Evolutionary conservation across 2,113 vertebrate genomes (phyloP), one percentile per base, ranked within the genome.

Genomic region (Aegithalos caudatus): DNA sequence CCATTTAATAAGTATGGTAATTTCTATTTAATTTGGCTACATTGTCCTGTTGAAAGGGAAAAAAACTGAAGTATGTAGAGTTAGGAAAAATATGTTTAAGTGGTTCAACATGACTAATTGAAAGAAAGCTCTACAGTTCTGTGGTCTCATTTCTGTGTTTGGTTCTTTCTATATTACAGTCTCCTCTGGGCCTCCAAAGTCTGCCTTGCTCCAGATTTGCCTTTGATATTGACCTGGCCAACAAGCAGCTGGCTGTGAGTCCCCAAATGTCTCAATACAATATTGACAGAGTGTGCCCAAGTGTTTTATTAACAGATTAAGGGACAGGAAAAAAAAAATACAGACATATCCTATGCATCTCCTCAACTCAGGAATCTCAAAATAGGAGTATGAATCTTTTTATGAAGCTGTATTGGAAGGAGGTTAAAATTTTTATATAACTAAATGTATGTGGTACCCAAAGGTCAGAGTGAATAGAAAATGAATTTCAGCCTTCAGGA

Each of bases 21-120:
- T 97, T 93, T 96, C 89, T 88, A 23, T 95, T 95, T 95, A 88
- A 96, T 96, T 97, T 93, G 72, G 76, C 53, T 81, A 90, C 84
- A 81, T 61, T 90, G 47, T 81, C 89, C 86, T 42, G 27, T 92
- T 92, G 69, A 86, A 94, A 89, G 37, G 45, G 56, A 84, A 95
- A 92, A 92, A 94, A 74, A 6, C 37, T 56, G 17, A 66, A 91
- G 22, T 90, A 92, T 50, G 66, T 70, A 80, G 83, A 93, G 35
- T 81, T 78, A 81, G 78, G 71, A 62, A 95, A 61, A 85, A 44
- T 79, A 76, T 69, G n/a, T 67, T 94, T 24, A 88, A 94, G 28
- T 86, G 37, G 11, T 88, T 81, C 73, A 79, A 86, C 71, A 47
- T 23, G 81, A 88, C 72, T 90, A 90, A 88, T 80, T 96, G 84